Conservation (phyloP, 2,888 invertebrate species). For the Brenthis hecate region DNA sequence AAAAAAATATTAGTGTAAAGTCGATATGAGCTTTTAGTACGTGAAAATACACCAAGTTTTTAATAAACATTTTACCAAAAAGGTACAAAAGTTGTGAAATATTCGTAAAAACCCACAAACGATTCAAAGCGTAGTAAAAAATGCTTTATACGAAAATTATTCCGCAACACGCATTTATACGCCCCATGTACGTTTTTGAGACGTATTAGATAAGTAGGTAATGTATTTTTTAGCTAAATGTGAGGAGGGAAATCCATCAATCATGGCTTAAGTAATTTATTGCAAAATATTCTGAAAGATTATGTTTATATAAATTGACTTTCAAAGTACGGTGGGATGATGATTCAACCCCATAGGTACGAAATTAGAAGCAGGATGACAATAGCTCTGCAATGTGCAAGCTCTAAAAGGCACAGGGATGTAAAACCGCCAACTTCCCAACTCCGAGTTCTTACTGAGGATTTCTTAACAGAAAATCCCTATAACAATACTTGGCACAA, state of each 20-base stretch:
- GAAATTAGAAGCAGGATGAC: no score
- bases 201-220: not conserved
- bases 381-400: no score
- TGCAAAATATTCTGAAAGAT: not conserved
- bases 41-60: not conserved
- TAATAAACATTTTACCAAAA: not conserved
- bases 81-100: not conserved
- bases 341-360: no score
- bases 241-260: not conserved
- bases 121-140: conserved; percentile 7
- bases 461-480: no score
- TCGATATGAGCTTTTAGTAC: no score
- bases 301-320: not conserved
- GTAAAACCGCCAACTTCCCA: no score
- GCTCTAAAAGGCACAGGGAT: no score
- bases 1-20: no score
- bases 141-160: conserved; percentile 6
- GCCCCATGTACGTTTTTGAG: not conserved
- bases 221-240: not conserved
- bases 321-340: not conserved
- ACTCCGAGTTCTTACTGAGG: no score
- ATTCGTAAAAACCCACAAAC: not conserved
- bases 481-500: no score
- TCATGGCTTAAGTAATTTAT: not conserved
- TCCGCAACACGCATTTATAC: not conserved